Percentiles rank a stretch among this genome's conserved stretches.
These are phyloP conservation scores for Ibidorhyncha struthersii DNA, from an alignment of 2,113 vertebrate species.

Conservation along the genomic window DNA sequence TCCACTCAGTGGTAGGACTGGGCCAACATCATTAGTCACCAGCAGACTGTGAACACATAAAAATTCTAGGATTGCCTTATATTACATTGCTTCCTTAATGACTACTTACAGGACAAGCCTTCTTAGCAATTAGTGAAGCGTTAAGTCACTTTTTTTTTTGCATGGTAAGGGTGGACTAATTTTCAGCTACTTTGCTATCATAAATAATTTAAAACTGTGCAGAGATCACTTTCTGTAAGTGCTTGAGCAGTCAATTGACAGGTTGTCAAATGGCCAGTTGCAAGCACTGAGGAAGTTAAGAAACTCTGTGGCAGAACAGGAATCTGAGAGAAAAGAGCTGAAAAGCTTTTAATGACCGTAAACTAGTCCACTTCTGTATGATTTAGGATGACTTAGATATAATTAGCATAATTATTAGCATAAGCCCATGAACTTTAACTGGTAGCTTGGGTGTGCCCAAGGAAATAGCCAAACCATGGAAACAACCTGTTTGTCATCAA, in stretches of 20 bases:
- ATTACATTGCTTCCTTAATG: slow-evolving; percentile 1
- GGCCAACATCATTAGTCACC: background rate
- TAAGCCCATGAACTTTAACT: background rate
- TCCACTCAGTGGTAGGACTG: background rate
- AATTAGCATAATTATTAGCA: background rate
- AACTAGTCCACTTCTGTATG: background rate
- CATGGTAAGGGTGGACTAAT: slow-evolving; percentile 29
- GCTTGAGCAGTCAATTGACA: slow-evolving; percentile 39
- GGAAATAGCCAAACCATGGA: background rate
- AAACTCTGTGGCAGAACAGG: background rate
- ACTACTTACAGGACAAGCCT: background rate
- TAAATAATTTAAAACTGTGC: slow-evolving; percentile 53
- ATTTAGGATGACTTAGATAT: background rate
- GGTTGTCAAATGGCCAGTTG: slow-evolving; percentile 15
- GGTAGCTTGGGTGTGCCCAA: background rate
- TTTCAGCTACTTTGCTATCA: slow-evolving; percentile 52
- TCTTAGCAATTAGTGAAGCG: slow-evolving; percentile 33
- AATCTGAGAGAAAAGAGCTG: background rate
- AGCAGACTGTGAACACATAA: background rate
- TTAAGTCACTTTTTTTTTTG: slow-evolving; percentile 11
- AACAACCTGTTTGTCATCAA: background rate
- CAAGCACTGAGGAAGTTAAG: background rate
- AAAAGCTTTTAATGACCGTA: background rate
- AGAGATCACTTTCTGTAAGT: slow-evolving; percentile 38
- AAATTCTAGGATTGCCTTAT: background rate